Conservation (phyloP, 1,140 invertebrate species). For the Chironomus tepperi region DNA sequence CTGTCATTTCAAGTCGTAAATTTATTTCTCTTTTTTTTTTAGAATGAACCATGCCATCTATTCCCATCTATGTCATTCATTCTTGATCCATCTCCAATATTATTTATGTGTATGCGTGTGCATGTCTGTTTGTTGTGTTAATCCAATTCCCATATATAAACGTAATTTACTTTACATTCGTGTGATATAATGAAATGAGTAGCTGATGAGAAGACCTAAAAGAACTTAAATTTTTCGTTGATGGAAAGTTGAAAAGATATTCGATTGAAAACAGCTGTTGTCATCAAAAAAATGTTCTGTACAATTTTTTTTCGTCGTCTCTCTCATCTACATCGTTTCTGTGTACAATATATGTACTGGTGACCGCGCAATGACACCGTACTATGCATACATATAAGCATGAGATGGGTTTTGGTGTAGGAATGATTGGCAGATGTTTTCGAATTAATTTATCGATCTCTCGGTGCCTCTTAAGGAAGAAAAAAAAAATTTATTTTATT, state of each 20-base stretch:
- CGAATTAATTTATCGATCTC: neutral
- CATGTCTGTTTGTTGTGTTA: too few relatives aligned
- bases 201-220: neutral
- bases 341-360: neutral
- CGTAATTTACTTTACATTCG: too few relatives aligned
- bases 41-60: too few relatives aligned
- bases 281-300: neutral
- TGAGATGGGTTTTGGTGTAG: too few relatives aligned
- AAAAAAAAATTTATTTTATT: too few relatives aligned
- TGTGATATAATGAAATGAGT: too few relatives aligned
- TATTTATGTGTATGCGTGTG: too few relatives aligned
- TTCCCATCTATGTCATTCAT: too few relatives aligned
- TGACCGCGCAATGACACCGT: neutral
- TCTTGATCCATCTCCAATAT: too few relatives aligned
- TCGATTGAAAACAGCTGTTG: slow-evolving; percentile 5
- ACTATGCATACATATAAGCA: neutral
- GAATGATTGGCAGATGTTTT: slow-evolving; percentile 1
- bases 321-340: too few relatives aligned
- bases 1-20: slow-evolving; percentile 12
- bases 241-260: neutral
- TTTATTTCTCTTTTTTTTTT: neutral
- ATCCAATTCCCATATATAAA: too few relatives aligned
- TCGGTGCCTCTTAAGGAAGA: too few relatives aligned
- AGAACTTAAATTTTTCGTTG: neutral
- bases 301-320: neutral